Conservation (phyloP, 2,113 vertebrate species). For the Psittacula cyanocephala region DNA sequence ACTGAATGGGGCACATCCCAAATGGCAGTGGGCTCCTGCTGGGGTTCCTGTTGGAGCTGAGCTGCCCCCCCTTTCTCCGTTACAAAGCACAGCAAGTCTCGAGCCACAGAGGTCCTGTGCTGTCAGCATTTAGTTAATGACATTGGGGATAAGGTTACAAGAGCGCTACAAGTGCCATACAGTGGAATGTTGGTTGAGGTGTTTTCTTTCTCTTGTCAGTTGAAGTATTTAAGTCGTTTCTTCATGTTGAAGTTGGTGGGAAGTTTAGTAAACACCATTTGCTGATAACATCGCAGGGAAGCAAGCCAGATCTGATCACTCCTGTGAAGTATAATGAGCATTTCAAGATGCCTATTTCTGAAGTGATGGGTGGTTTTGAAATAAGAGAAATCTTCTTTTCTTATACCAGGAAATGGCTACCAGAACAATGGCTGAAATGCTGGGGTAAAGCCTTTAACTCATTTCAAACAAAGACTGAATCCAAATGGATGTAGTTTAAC, state of each 20-base stretch:
- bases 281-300: not conserved
- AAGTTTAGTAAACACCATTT: not conserved
- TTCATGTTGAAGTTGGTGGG: not conserved
- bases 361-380: not conserved
- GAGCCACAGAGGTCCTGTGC: not conserved
- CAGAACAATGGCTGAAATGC: not conserved
- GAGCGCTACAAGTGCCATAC: not conserved
- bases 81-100: not conserved
- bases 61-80: not conserved
- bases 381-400: not conserved
- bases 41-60: not conserved
- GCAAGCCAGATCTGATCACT: not conserved
- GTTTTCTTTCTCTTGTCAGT: not conserved
- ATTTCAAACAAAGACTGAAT: not conserved
- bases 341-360: not conserved
- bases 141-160: not conserved
- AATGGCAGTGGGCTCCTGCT: not conserved
- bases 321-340: not conserved
- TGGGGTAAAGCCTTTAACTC: not conserved
- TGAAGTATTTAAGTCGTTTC: not conserved
- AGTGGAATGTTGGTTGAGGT: not conserved
- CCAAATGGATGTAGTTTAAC: not conserved
- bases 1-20: not conserved
- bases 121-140: not conserved
- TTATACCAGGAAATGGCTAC: not conserved